Evolutionary conservation across 1,140 invertebrate species (phyloP), one percentile per base, ranked within the genome.

Genomic region (Oedothorax gibbosus): DNA sequence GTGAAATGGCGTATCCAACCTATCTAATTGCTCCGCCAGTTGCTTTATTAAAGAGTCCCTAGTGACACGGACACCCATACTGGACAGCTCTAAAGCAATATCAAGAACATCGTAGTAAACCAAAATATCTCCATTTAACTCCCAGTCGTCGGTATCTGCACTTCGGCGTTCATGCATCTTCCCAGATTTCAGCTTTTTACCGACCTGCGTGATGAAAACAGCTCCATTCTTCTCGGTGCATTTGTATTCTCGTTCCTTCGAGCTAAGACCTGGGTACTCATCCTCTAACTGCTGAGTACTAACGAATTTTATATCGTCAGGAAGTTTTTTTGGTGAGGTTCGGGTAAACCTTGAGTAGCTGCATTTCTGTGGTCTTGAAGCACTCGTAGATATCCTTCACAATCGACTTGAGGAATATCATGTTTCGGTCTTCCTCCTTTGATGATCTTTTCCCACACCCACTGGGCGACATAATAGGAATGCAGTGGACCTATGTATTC

Each of bases 81-180:
- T 66, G 14, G 77, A 79, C 15, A 79, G 11, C 15, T 79, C 77
- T 7, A 79, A 49, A 5, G 77, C 60, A 12, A 12, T 18, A 56
- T 79, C 77, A 3, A 77, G 75, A 10, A 8, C 57, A 49, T 35
- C 50, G 18, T 65, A 35, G 15, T 79, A 53, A 0, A 79, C 77
- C 77, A 79, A 11, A 35, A 79, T 79, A 9, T 79, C 77, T 9
- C 77, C 57, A 35, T 79, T 79, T 21, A 79, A n/a, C 12, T 79
- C 77, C 77, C 77, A 79, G 21, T 79, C 77, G 35, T 79, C 77
- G 12, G 35, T 21, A 65, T 79, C 77, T 20, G 77, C 49, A 49
- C 57, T 60, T 56, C 77, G 50, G n/a, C 77, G 57, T 9, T 65
- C 77, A 21, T 79, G 77, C 2, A 49, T 35, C 10, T 53, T 15